Evolutionary conservation across 1,140 invertebrate species (phyloP).

Genomic region (Eriocheir sinensis): DNA sequence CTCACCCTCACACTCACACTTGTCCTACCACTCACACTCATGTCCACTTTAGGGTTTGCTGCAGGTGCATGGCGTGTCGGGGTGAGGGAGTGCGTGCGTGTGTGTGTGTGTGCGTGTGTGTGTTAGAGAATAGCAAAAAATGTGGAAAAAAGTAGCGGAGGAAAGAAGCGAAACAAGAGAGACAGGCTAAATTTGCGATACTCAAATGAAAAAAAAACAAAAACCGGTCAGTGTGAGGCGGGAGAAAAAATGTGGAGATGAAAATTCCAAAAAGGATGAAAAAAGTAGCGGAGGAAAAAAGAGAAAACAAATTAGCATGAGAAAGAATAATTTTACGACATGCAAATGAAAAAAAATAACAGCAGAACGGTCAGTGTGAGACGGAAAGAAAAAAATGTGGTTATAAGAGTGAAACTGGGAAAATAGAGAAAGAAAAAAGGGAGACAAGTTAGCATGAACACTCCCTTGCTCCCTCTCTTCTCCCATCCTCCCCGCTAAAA

Average conservation of each 20-base stretch:
- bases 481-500: no score
- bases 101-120: constrained; percentile 61
- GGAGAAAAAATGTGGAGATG: no score
- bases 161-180: constrained; percentile 31
- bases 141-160: not conserved
- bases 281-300: not conserved
- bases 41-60: not conserved
- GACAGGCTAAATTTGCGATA: not conserved
- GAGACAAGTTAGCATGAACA: no score
- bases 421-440: not conserved
- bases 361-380: not conserved
- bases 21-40: not conserved
- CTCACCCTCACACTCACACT: not conserved
- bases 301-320: not conserved
- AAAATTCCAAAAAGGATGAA: not conserved
- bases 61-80: constrained; percentile 16
- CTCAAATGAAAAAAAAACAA: not conserved
- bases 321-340: not conserved
- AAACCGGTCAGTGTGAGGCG: not conserved
- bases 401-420: not conserved
- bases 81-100: constrained; percentile 53
- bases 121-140: constrained; percentile 33
- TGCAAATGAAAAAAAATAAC: no score
- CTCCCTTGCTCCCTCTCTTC: no score
- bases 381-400: not conserved